These are phyloP conservation scores for Neopipo cinnamomea DNA, from an alignment of 2,113 vertebrate genomes.

Conservation along the genomic window DNA sequence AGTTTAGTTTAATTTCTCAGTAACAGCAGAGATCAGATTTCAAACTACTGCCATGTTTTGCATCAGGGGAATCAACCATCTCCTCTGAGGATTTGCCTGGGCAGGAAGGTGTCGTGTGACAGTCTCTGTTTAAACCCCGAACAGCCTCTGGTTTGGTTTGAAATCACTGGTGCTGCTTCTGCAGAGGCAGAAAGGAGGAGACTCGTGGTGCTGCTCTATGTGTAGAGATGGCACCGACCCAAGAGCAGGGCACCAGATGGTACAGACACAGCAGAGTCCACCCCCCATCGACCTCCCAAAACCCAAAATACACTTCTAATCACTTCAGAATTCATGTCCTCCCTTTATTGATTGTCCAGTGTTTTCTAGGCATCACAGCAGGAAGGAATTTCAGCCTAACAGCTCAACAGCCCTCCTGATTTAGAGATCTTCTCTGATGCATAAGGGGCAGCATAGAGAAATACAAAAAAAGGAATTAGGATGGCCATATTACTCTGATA, in stretches of 20 bases:
- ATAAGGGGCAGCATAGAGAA: background rate
- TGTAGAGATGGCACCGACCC: background rate
- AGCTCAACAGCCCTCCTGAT: background rate
- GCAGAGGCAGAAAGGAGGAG: background rate
- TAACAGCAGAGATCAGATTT: background rate
- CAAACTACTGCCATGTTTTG: background rate
- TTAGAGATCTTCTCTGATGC: background rate
- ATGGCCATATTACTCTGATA: background rate
- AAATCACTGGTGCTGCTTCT: background rate
- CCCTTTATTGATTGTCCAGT: background rate
- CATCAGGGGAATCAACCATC: background rate
- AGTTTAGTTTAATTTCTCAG: background rate
- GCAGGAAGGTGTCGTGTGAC: background rate
- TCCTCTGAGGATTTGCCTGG: background rate
- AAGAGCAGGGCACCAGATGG: background rate
- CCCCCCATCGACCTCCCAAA: background rate
- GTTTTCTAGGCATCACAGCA: background rate
- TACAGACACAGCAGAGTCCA: background rate
- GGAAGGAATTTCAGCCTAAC: background rate
- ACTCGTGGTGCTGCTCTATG: background rate
- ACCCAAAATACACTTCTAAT: background rate
- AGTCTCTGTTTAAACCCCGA: background rate
- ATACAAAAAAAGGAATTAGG: background rate
- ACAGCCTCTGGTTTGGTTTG: background rate
- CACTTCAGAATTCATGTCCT: background rate